Base-by-base conservation (phyloP, 1,140 invertebrate genomes). In the Apis cerana region DNA sequence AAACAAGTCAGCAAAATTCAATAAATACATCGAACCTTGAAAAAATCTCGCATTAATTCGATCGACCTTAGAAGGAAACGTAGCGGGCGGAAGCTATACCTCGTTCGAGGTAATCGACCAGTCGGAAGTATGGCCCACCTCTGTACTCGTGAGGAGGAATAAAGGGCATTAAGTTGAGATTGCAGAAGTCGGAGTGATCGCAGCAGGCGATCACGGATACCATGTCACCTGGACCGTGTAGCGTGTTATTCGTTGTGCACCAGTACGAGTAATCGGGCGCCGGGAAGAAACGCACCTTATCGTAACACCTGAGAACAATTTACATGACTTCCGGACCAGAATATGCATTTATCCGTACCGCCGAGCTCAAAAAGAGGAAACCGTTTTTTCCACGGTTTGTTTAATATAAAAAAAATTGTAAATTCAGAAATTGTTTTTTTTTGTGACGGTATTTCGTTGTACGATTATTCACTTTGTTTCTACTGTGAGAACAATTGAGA, bases 131-230 rank as follows among this genome's bases (percentile, higher is more conserved):
- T 87, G 80, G 90, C 88, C 80, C 87, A 91, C 67, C 69, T 84
- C 85, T 80, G 68, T 81, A 87, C 84, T 88, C 90, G 90, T 84
- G 88, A 89, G 77, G 85, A 70, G 89, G 82, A 86, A 94, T 90
- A 78, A 86, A 86, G 83, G 94, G 94, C 91, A 91, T 94, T 90
- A 95, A 89, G 90, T 95, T 91, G 89, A 89, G 91, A 93, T 96
- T 96, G 94, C 95, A 96, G 91, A 93, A 95, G 94, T 96, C 95
- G 86, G 91, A 91, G 88, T 94, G 89, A 81, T 94, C 90, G 92
- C 95, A 96, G 93, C 95, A 96, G 82, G 92, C 91, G 69, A 95
- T 91, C 85, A 91, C 91, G 87, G 91, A 93, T 85, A 91, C 89
- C 75, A 86, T 82, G 75, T 89, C 93, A 58, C 89, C 91, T 86